A percentile compares a stretch with the other conserved stretches of the same genome.
phyloP scores from a whole-genome alignment of 53 echinoderm and acorn worm genomes.

The Antedon mediterranea region DNA sequence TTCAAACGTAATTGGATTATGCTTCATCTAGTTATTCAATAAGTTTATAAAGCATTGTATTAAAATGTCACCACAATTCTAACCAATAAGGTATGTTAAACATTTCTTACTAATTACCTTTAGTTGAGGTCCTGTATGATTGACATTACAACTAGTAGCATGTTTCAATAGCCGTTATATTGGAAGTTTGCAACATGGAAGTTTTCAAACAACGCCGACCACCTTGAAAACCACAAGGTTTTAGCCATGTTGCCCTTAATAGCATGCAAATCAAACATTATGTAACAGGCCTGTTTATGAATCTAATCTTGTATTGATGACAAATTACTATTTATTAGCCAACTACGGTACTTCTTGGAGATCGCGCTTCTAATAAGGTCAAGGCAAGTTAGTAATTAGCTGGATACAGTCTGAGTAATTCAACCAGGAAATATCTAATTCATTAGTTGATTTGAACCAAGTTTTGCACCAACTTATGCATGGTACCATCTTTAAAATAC shows the following conservation, averaged over 20 bases:
- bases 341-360: neutral
- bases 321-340: neutral
- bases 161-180: neutral
- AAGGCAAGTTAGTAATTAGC: neutral
- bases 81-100: too few relatives aligned
- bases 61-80: too few relatives aligned
- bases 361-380: neutral
- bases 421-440: neutral
- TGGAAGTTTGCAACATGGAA: neutral
- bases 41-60: too few relatives aligned
- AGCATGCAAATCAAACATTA: neutral
- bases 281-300: neutral
- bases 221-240: neutral
- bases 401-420: neutral
- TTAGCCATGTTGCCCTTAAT: neutral
- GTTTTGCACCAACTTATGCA: neutral
- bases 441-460: neutral
- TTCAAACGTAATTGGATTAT: too few relatives aligned
- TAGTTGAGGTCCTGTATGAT: too few relatives aligned
- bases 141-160: too few relatives aligned
- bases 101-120: too few relatives aligned
- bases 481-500: neutral
- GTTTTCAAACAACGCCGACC: neutral
- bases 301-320: neutral
- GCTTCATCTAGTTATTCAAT: too few relatives aligned